These are phyloP conservation scores for Eulithis prunata DNA, from an alignment of 2,888 invertebrate species.

Conservation along the genomic window DNA sequence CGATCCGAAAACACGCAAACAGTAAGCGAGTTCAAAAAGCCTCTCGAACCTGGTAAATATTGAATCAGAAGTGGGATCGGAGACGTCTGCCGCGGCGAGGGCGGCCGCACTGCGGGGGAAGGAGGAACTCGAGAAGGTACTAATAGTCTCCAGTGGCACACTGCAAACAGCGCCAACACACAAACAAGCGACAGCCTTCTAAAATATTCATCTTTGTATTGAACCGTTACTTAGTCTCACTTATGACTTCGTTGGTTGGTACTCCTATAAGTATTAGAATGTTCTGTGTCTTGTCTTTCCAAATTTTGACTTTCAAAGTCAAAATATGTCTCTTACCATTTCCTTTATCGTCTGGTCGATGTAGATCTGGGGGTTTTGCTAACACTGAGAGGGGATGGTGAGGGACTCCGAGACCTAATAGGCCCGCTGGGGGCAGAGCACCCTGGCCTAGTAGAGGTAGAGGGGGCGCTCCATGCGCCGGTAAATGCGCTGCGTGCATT, in stretches of 20 bases:
- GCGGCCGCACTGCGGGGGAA: slow-evolving; percentile 43
- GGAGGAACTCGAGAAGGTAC: slow-evolving; percentile 52
- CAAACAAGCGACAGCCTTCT: slow-evolving; percentile 72
- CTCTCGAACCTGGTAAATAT: slow-evolving; percentile 83
- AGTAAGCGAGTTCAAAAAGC: slow-evolving; percentile 79
- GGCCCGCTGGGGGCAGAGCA: slow-evolving; percentile 82
- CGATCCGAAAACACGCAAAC: slow-evolving; percentile 84
- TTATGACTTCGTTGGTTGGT: slow-evolving; percentile 45
- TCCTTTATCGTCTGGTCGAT: slow-evolving; percentile 90
- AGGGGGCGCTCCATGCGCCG: slow-evolving; percentile 89
- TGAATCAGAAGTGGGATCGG: slow-evolving; percentile 83
- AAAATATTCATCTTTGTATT: slow-evolving; percentile 75
- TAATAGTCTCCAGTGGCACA: slow-evolving; percentile 84
- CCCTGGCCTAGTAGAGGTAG: slow-evolving; percentile 83
- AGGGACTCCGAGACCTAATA: slow-evolving; percentile 88
- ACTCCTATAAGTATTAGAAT: slow-evolving; percentile 26
- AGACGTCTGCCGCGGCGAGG: slow-evolving; percentile 69
- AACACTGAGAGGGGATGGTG: slow-evolving; percentile 91
- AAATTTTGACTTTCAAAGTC: slow-evolving; percentile 7
- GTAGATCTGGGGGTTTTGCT: slow-evolving; percentile 90
- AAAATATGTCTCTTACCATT: slow-evolving; percentile 85
- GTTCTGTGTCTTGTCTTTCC: slow-evolving; percentile 7
- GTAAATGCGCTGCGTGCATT: slow-evolving; percentile 95
- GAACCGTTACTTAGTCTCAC: slow-evolving; percentile 57
- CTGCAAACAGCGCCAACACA: slow-evolving; percentile 75